Conservation (phyloP, 2,113 vertebrate genomes). For the Gadus macrocephalus region DNA sequence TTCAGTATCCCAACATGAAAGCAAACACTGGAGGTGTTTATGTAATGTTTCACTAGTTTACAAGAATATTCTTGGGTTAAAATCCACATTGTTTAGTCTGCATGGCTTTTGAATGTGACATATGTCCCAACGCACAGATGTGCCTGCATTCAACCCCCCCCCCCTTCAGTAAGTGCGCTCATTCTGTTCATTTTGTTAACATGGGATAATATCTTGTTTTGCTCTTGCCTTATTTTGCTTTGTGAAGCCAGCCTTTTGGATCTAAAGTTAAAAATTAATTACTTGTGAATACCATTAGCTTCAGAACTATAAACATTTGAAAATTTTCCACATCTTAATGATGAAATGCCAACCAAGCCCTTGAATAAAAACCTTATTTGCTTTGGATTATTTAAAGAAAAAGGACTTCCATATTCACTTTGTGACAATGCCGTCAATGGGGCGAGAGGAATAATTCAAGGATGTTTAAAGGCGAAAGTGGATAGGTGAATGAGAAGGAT, state of each 20-base stretch:
- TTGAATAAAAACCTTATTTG: constrained; percentile 36
- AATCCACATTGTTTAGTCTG: too few species aligned
- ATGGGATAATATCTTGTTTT: not conserved
- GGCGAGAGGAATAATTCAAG: constrained; percentile 38
- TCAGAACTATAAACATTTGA: constrained; percentile 50
- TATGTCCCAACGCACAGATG: too few species aligned
- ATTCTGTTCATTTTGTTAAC: constrained; percentile 10
- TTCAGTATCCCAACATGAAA: too few species aligned
- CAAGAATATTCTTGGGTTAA: too few species aligned
- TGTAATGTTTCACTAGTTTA: too few species aligned
- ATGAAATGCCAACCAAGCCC: constrained; percentile 45
- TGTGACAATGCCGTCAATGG: constrained; percentile 40
- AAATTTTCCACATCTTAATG: constrained; percentile 32
- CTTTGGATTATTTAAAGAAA: constrained; percentile 33
- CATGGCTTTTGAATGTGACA: too few species aligned
- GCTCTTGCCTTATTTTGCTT: not conserved
- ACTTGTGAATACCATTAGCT: constrained; percentile 42
- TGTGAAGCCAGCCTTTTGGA: constrained; percentile 9
- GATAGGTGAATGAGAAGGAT: constrained; percentile 31
- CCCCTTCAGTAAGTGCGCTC: constrained; percentile 25
- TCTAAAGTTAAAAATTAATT: not conserved
- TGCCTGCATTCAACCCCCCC: not conserved
- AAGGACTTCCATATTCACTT: constrained; percentile 37
- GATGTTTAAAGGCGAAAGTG: constrained; percentile 33
- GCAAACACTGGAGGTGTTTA: too few species aligned